Evolutionary conservation across 2,888 invertebrate species (phyloP), one percentile per base, ranked within the genome.

Genomic region (Acrobasis consociella): DNA sequence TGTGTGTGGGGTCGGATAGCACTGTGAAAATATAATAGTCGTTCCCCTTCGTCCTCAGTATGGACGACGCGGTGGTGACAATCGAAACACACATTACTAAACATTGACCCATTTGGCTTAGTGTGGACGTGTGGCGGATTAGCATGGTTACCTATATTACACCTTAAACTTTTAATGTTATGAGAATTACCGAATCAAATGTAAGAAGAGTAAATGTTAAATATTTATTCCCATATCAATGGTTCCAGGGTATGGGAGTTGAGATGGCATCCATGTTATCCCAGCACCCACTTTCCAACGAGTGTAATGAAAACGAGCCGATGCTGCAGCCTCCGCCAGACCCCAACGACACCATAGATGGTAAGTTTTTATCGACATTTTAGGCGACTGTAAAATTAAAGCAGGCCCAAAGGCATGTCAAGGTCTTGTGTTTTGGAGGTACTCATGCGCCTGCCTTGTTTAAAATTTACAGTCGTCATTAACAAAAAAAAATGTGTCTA

Each of bases 271-370:
- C 93, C 62, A 90, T 95, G 83, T 83, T 95, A 77, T 92, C 94
- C 62, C 93, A 94, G 69, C 95, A 95, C 77, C 91, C 93, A 63
- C 86, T 95, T 69, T 93, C 93, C 76, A 94, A 94, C 74, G 94
- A 94, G 69, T 92, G 94, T 74, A 89, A 90, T 66, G 94, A 94
- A 67, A 87, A 87, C 75, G 95, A 94, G 81, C 93, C 83, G 74
- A 94, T 93, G 82, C 93, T 93, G 72, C 93, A 94, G 71, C 91
- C 95, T 69, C 94, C 95, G 71, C 94, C 95, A 52, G 96, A 96
- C 86, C 94, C 95, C 80, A 94, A 95, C 68, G 96, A 96, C 87
- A 94, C 95, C 77, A 95, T 96, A 80, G 96, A 96, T 87, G 96
- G 96, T 96, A 91, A 95, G 96, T 89, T 17, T 11, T 31, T 31